Evolutionary conservation across 2,888 invertebrate species (phyloP).

Genomic region (Campoplex capitator): DNA sequence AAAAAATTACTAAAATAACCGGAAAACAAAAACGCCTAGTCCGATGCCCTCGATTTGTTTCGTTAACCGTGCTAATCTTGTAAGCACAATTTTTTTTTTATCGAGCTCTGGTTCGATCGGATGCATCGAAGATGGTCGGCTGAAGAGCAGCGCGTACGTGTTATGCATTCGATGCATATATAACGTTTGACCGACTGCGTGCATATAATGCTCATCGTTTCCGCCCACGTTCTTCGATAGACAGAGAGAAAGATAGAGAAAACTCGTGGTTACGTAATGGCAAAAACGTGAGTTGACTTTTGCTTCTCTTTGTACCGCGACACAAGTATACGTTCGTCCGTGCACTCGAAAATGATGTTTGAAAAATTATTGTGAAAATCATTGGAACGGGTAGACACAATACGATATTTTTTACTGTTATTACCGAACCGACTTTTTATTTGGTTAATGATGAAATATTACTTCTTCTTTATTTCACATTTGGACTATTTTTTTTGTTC

Average conservation of each 20-base stretch:
- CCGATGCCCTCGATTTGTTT: neutral
- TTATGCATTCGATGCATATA: slow-evolving; percentile 39
- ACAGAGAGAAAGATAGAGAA: slow-evolving; percentile 48
- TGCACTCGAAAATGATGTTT: neutral
- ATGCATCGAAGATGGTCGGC: slow-evolving; percentile 14
- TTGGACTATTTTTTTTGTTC: too few species aligned
- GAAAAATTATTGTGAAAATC: neutral
- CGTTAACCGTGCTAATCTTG: neutral
- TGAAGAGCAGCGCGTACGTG: slow-evolving; percentile 12
- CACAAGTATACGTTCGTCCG: slow-evolving; percentile 14
- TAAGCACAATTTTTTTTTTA: neutral
- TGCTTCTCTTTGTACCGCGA: slow-evolving; percentile 45
- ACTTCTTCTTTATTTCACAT: neutral
- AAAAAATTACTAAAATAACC: too few species aligned
- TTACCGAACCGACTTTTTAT: neutral
- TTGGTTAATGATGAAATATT: neutral
- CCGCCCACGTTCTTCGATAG: slow-evolving; percentile 51
- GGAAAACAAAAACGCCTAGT: neutral
- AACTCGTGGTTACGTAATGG: slow-evolving; percentile 56
- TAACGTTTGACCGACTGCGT: slow-evolving; percentile 54
- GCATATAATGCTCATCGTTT: slow-evolving; percentile 62
- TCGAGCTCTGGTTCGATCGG: slow-evolving; percentile 17
- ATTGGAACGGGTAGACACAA: neutral
- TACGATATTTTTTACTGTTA: neutral
- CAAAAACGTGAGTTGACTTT: slow-evolving; percentile 52